Conservation (phyloP, 1,140 invertebrate species). For the Mercenaria mercenaria region DNA sequence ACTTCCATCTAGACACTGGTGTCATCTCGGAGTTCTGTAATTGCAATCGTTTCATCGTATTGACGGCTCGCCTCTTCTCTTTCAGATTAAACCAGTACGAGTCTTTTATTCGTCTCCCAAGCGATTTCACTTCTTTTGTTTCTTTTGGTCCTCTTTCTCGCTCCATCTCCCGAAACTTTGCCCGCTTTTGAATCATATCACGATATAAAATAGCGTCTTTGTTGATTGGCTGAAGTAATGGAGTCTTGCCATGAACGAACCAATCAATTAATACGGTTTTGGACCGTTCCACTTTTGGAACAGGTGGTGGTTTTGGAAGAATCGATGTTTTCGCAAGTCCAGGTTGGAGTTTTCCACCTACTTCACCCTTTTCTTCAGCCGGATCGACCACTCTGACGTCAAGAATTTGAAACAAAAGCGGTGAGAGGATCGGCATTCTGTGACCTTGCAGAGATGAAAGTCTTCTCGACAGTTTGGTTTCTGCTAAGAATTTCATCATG, state of each 20-base stretch:
- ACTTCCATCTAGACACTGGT: conserved; percentile 53
- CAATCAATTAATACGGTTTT: conserved; percentile 64
- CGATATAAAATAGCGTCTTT: conserved; percentile 63
- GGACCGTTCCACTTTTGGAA: conserved; percentile 30
- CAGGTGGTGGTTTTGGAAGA: neutral
- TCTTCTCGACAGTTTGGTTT: conserved; percentile 42
- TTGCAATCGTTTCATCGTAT: conserved; percentile 59
- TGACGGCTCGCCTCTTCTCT: conserved; percentile 45
- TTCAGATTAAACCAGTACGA: conserved; percentile 55
- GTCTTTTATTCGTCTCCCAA: conserved; percentile 53
- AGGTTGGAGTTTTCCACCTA: neutral
- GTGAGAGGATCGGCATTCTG: conserved; percentile 52
- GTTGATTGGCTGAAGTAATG: conserved; percentile 62
- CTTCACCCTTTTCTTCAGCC: neutral
- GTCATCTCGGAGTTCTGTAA: conserved; percentile 52
- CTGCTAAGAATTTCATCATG: conserved; percentile 64
- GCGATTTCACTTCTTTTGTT: conserved; percentile 26
- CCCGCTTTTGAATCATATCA: conserved; percentile 65
- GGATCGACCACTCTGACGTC: conserved; percentile 61
- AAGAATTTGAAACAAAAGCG: conserved; percentile 55
- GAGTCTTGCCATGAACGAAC: conserved; percentile 64
- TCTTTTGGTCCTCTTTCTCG: conserved; percentile 48
- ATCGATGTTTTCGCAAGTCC: neutral
- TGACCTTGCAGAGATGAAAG: conserved; percentile 42
- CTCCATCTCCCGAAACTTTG: conserved; percentile 20